Percentiles rank a stretch among this genome's conserved stretches.
phyloP scores from a whole-genome alignment of 30 jellyfish, hydroid and myxozoan genomes.

The Aurelia sp. region DNA sequence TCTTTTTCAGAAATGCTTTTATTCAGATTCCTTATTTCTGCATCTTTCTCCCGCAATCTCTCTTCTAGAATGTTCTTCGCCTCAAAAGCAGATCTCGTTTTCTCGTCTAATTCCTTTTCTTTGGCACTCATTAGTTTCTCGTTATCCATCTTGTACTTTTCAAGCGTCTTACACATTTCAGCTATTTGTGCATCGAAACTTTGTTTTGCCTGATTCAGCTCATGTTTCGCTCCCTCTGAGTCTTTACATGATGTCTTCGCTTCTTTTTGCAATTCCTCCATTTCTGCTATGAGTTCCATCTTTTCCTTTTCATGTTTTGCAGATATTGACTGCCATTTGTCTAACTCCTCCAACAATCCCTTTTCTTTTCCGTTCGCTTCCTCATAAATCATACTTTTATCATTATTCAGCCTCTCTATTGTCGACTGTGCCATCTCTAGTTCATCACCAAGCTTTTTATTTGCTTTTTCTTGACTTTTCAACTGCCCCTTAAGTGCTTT shows the following conservation, averaged over 20 bases:
- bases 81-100: slow-evolving; percentile 45
- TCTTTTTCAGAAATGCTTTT: slow-evolving; percentile 11
- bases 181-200: slow-evolving; percentile 51
- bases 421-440: slow-evolving; percentile 15
- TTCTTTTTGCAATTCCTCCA: slow-evolving; percentile 46
- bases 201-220: slow-evolving; percentile 47
- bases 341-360: slow-evolving; percentile 1
- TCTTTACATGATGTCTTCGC: slow-evolving; percentile 28
- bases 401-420: background rate
- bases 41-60: slow-evolving; percentile 6
- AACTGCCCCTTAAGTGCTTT: slow-evolving; percentile 67
- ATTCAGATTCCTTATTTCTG: slow-evolving; percentile 13
- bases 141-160: slow-evolving; percentile 86
- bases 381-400: slow-evolving; percentile 1
- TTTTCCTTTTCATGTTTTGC: slow-evolving; percentile 22
- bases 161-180: slow-evolving; percentile 91
- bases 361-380: slow-evolving; percentile 5
- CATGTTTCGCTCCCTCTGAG: slow-evolving; percentile 34
- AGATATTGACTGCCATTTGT: slow-evolving; percentile 1
- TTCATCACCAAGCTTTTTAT: slow-evolving; percentile 47
- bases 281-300: slow-evolving; percentile 4
- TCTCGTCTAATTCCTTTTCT: slow-evolving; percentile 75
- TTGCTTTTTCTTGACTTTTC: slow-evolving; percentile 50
- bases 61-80: slow-evolving; percentile 25
- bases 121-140: slow-evolving; percentile 83